Conservation (phyloP, 2,888 invertebrate genomes). For the Plusia festucae region DNA sequence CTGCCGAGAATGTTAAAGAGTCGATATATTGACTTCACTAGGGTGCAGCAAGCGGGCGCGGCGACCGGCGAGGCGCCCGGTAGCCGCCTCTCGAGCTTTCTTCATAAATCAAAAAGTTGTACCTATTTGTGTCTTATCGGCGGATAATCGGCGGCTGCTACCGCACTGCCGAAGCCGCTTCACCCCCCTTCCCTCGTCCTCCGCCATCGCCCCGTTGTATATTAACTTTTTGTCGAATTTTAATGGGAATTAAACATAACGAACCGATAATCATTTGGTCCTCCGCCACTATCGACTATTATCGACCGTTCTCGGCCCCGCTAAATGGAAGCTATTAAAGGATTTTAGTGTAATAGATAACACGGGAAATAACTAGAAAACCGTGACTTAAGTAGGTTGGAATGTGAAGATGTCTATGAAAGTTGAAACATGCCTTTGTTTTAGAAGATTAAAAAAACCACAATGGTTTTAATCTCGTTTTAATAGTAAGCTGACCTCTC, state of each 20-base stretch:
- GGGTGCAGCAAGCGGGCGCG: slow-evolving; percentile 62
- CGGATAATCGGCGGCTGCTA: slow-evolving; percentile 86
- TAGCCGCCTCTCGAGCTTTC: slow-evolving; percentile 84
- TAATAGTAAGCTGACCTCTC: slow-evolving; percentile 3
- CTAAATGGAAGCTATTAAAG: slow-evolving; percentile 78
- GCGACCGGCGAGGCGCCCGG: slow-evolving; percentile 79
- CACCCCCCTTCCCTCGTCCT: slow-evolving; percentile 45
- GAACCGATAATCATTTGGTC: slow-evolving; percentile 73
- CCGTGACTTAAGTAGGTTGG: slow-evolving; percentile 34
- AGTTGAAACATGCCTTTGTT: slow-evolving; percentile 11
- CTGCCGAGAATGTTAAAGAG: slow-evolving; percentile 5
- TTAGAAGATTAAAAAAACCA: slow-evolving; percentile 10
- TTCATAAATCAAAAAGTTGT: slow-evolving; percentile 89
- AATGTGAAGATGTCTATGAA: slow-evolving; percentile 35
- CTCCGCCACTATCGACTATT: slow-evolving; percentile 66
- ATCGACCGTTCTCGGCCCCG: slow-evolving; percentile 65
- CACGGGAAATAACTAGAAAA: slow-evolving; percentile 59
- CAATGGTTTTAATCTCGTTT: background rate
- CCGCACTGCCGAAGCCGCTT: slow-evolving; percentile 70
- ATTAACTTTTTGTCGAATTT: slow-evolving; percentile 80
- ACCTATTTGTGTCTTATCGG: slow-evolving; percentile 84
- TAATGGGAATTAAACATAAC: slow-evolving; percentile 78
- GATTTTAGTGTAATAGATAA: slow-evolving; percentile 75
- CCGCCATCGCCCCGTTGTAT: slow-evolving; percentile 70
- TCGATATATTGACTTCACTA: slow-evolving; percentile 67